Percentiles rank a stretch among this genome's conserved stretches.
Conservation (phyloP, 2,113 vertebrate species). For the Indicator maculatus region DNA sequence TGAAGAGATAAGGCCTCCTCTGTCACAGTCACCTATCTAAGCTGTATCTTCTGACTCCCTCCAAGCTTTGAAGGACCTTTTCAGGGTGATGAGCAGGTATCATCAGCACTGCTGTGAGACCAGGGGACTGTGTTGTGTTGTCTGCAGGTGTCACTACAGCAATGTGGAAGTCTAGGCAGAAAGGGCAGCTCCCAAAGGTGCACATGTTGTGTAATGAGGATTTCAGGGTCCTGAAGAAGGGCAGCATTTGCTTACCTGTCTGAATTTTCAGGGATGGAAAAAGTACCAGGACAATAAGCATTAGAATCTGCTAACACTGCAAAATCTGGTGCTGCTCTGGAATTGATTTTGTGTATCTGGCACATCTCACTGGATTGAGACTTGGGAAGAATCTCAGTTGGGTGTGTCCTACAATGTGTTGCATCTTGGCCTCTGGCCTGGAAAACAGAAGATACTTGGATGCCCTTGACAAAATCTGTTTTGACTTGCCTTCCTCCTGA, state of each 20-base stretch:
- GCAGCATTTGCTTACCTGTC: neutral
- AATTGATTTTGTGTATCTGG: neutral
- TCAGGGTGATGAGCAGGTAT: neutral
- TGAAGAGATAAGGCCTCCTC: neutral
- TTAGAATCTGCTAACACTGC: neutral
- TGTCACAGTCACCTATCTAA: neutral
- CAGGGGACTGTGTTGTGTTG: neutral
- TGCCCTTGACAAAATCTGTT: neutral
- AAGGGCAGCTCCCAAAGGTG: neutral
- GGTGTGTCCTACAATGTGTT: neutral
- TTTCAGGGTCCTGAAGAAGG: neutral
- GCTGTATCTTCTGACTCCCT: neutral
- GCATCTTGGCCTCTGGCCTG: conserved; percentile 1
- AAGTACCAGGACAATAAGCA: rapidly evolving
- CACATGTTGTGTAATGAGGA: no score
- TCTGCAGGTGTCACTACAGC: neutral
- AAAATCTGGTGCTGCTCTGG: neutral
- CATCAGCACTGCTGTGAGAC: neutral
- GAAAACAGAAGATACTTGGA: neutral
- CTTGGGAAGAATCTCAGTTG: neutral
- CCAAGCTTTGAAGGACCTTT: neutral
- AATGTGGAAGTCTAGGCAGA: neutral
- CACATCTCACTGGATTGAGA: neutral
- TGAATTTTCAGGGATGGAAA: neutral
- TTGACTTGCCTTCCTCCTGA: neutral